Evolutionary conservation across 37 sponge, comb jelly and placozoan species (phyloP), one percentile per base, ranked within the genome.

Genomic region (Theonella swinhoei): DNA sequence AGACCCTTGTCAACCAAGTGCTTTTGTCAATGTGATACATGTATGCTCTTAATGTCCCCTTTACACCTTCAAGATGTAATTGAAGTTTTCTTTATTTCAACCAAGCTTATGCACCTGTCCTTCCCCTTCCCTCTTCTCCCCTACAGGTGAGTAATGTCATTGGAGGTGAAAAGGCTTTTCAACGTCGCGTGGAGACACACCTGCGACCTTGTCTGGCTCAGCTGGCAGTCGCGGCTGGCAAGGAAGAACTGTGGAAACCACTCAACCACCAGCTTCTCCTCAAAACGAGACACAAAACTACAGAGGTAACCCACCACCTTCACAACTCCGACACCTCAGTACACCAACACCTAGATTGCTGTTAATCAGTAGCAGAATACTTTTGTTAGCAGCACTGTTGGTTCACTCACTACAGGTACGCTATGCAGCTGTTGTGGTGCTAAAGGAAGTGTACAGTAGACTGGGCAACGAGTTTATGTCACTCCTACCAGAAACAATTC

Each of bases 401-500:
- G 11, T 58, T 58, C 17, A 58, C 60, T 58, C 60, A 20, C 60
- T 70, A 5, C 35, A 89, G 92, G 87, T 98, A 14, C 83, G 94
- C 25, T 71, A 87, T 60, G 85, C 88, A 30, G 88, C 74, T 1
- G 62, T 96, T 25, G 68, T 72, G 25, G 87, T 96, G 0, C 74
- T 94, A 47, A 77, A 86, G 25, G 90, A 88, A 54, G 47, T 96
- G 31, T 92, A 92, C 77, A 35, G 59, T 25, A 88, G 79, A 42
- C 76, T 99, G 34, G 95, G 97, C 0, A 91, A 94, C 64, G 92
- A 90, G 66, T 91, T 92, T 40, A 73, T 88, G 58, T 64, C 84
- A 2, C 92, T 99, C 37, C 82, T 99, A 20, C 97, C 99, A 11
- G 99, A 99, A 59, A 88, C 94, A 19, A 88, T 99, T 1, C 99